Evolutionary conservation across 1,140 invertebrate species (phyloP).

Genomic region (Heliconius melpomene): DNA sequence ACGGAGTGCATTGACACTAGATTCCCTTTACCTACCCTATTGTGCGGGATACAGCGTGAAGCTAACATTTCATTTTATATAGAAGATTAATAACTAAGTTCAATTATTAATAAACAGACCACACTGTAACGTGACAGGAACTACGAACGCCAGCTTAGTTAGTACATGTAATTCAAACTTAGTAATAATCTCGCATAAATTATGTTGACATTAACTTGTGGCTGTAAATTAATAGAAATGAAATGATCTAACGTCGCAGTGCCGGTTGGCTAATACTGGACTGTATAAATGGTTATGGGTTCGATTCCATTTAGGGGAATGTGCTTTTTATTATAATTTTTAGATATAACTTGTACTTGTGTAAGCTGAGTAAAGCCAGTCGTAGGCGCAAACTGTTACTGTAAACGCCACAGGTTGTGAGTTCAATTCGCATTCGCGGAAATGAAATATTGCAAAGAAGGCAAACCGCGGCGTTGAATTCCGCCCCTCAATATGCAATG

Average conservation of each 20-base stretch:
- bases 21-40: not conserved
- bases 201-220: slow-evolving; percentile 13
- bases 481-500: no score
- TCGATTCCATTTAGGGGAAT: not conserved
- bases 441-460: not conserved
- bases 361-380: no score
- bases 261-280: not conserved
- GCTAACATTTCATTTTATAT: not conserved
- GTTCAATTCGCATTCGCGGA: not conserved
- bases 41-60: not conserved
- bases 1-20: not conserved
- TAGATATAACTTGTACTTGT: no score
- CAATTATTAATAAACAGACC: not conserved
- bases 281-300: not conserved
- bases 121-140: slow-evolving; percentile 17
- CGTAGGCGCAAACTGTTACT: not conserved
- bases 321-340: no score
- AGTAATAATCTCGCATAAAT: slow-evolving; percentile 29
- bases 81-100: not conserved
- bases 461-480: no score
- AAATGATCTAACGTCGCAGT: not conserved
- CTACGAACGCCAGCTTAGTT: slow-evolving; percentile 18
- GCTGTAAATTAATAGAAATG: not conserved
- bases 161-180: slow-evolving; percentile 19
- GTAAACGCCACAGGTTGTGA: not conserved